Percentiles rank a stretch among this genome's conserved stretches.
phyloP scores from a whole-genome alignment of 2,888 invertebrate genomes.

The Atherix ibis region DNA sequence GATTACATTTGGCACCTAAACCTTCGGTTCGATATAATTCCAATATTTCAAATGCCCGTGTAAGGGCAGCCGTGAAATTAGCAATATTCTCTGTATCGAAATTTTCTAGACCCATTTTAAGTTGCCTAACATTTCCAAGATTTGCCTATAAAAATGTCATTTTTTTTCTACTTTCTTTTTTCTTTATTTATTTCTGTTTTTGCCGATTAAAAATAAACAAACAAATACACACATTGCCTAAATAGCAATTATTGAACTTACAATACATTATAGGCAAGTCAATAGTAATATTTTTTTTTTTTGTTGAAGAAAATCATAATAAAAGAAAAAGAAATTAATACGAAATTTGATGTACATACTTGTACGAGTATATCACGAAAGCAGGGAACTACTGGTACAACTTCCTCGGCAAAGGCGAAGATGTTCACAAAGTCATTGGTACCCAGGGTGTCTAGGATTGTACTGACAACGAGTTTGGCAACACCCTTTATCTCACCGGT shows the following conservation, averaged over 20 bases:
- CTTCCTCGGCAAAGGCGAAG: conserved; percentile 72
- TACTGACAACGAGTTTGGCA: conserved; percentile 70
- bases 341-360: conserved; percentile 34
- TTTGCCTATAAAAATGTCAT: conserved; percentile 56
- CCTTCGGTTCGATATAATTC: conserved; percentile 44
- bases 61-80: conserved; percentile 81
- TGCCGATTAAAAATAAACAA: background rate
- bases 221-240: background rate
- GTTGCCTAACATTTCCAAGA: conserved; percentile 63
- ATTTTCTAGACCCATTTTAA: conserved; percentile 63
- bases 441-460: conserved; percentile 87
- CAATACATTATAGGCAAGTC: too few relatives aligned
- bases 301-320: background rate
- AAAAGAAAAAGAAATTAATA: conserved; percentile 14
- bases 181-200: background rate
- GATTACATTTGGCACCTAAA: conserved; percentile 63
- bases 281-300: too few relatives aligned
- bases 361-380: conserved; percentile 81
- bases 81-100: conserved; percentile 79
- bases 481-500: conserved; percentile 77
- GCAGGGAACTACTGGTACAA: conserved; percentile 71
- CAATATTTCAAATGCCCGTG: conserved; percentile 77
- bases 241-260: conserved; percentile 2
- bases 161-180: too few relatives aligned
- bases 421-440: conserved; percentile 98